phyloP scores from a whole-genome alignment of 2,888 invertebrate species.

The Hypolimnas misippus region DNA sequence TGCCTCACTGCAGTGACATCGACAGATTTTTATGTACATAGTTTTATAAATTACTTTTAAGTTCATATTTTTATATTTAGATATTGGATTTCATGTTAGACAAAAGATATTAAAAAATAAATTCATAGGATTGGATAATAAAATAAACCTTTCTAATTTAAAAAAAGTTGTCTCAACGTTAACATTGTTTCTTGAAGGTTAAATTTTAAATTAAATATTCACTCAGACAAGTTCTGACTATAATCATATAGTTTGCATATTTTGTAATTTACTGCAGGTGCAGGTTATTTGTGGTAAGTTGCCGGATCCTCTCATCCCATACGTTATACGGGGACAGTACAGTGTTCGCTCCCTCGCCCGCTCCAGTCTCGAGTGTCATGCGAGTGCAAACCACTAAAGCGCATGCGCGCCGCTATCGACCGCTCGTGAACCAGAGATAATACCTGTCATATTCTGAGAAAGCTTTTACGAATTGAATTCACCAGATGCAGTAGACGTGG shows the following conservation, averaged over 20 bases:
- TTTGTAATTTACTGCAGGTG: background rate
- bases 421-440: constrained; percentile 28
- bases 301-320: background rate
- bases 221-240: too few relatives aligned
- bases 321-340: background rate
- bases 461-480: constrained; percentile 13
- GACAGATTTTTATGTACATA: too few relatives aligned
- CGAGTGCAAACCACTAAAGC: constrained; percentile 36
- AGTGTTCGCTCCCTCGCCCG: constrained; percentile 3
- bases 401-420: constrained; percentile 60
- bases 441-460: constrained; percentile 21
- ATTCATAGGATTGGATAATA: too few relatives aligned
- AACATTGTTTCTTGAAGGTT: too few relatives aligned
- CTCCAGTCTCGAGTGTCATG: background rate
- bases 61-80: too few relatives aligned
- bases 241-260: background rate
- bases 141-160: too few relatives aligned
- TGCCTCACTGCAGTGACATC: too few relatives aligned
- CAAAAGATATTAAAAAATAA: too few relatives aligned
- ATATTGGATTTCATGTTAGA: too few relatives aligned
- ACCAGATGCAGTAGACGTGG: constrained; percentile 27
- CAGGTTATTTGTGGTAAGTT: background rate
- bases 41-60: too few relatives aligned
- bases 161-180: too few relatives aligned
- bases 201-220: too few relatives aligned